phyloP scores from a whole-genome alignment of 2,888 invertebrate species.

The Dicranocentrus wangi region DNA sequence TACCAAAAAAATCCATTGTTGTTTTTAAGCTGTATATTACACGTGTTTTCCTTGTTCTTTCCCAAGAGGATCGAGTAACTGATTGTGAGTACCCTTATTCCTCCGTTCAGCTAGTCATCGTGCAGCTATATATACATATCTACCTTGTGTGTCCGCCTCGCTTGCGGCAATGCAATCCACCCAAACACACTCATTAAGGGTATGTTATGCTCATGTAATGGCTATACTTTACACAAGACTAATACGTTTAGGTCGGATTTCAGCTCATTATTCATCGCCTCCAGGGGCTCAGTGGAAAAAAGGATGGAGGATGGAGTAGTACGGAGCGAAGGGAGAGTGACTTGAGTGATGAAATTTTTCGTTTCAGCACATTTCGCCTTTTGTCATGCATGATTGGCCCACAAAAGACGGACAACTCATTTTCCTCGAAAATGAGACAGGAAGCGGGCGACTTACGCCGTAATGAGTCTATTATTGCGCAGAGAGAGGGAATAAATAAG shows the following conservation, averaged over 20 bases:
- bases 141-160: not conserved
- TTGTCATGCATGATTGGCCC: slow-evolving; percentile 40
- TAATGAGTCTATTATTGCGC: slow-evolving; percentile 39
- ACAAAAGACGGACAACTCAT: slow-evolving; percentile 55
- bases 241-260: not conserved
- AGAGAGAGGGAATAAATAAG: not conserved
- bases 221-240: no score
- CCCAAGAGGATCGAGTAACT: not conserved
- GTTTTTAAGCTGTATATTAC: slow-evolving; percentile 39
- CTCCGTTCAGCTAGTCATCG: not conserved
- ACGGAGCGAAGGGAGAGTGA: not conserved
- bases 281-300: no score
- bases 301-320: not conserved
- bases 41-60: slow-evolving; percentile 32
- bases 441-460: slow-evolving; percentile 27
- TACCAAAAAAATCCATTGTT: slow-evolving; percentile 34
- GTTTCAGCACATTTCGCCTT: slow-evolving; percentile 40
- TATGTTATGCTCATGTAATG: not conserved
- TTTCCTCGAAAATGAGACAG: slow-evolving; percentile 46
- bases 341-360: slow-evolving; percentile 39
- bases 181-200: slow-evolving; percentile 32
- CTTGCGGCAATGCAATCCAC: slow-evolving; percentile 20
- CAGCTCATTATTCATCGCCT: not conserved
- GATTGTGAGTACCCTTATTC: slow-evolving; percentile 29
- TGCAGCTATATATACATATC: no score